Percentiles rank a stretch among this genome's conserved stretches.
These are phyloP conservation scores for Marcusenius ussheri DNA, from an alignment of 2,113 vertebrate species.

Conservation along the genomic window DNA sequence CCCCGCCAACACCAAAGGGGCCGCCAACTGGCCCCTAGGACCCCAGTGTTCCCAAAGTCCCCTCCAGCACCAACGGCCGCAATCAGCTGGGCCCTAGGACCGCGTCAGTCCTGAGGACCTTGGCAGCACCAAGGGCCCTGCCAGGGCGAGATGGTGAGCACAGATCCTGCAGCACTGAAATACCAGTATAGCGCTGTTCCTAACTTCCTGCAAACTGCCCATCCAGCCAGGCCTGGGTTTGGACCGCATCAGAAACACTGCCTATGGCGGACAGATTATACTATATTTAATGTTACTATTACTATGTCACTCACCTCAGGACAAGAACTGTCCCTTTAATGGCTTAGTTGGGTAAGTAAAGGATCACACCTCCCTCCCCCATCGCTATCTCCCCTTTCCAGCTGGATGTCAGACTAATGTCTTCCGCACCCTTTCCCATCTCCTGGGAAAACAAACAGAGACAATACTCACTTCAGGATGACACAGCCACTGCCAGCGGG, in stretches of 20 bases:
- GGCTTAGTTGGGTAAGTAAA: not conserved
- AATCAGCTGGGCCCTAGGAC: not conserved
- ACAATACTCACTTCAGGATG: conserved; percentile 77
- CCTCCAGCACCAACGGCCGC: not conserved
- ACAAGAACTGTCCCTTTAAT: not conserved
- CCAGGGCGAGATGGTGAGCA: not conserved
- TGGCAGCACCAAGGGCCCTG: not conserved
- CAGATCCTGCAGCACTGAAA: not conserved
- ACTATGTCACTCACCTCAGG: not conserved
- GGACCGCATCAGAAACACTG: not conserved
- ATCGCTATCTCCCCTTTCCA: not conserved
- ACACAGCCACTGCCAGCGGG: conserved; percentile 80
- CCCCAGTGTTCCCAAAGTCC: not conserved
- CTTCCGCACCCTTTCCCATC: not conserved
- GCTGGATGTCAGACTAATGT: not conserved
- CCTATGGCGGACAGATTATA: not conserved
- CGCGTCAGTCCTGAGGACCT: no score
- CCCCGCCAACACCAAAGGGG: no score
- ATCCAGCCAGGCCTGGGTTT: not conserved
- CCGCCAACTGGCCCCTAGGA: not conserved
- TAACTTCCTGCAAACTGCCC: not conserved
- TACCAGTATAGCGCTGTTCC: not conserved
- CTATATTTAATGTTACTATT: not conserved
- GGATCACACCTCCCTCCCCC: not conserved
- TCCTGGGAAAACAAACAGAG: not conserved